These are phyloP conservation scores for Aspidiotus rigidus DNA, from an alignment of 2,888 invertebrate genomes.

Conservation along the genomic window DNA sequence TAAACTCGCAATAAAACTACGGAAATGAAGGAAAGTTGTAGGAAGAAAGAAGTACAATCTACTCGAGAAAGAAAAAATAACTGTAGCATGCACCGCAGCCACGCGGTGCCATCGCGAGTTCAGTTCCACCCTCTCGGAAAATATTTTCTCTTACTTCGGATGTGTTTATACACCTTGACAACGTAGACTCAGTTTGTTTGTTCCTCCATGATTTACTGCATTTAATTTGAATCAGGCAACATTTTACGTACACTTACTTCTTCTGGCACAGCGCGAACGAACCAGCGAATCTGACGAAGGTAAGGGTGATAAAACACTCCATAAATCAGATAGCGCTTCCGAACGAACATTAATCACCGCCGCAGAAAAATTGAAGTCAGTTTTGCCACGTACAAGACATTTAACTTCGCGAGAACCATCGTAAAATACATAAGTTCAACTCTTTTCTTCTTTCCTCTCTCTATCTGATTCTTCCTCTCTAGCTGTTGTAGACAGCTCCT, in stretches of 20 bases:
- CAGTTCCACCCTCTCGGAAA: not conserved
- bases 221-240: conserved; percentile 28
- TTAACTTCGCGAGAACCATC: not conserved
- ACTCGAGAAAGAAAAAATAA: no score
- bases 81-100: no score
- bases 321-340: conserved; percentile 30
- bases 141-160: not conserved
- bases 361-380: conserved; percentile 9
- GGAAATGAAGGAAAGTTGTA: no score
- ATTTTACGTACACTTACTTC: not conserved
- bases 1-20: no score
- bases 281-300: conserved; percentile 22
- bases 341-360: conserved; percentile 27
- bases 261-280: conserved; percentile 14
- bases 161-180: conserved; percentile 21
- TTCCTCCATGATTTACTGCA: conserved; percentile 28
- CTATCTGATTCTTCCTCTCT: not conserved
- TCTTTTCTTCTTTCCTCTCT: conserved; percentile 1
- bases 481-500: no score
- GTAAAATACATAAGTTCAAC: not conserved
- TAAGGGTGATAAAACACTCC: conserved; percentile 28
- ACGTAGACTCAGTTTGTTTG: conserved; percentile 24
- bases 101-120: not conserved
- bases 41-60: no score
- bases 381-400: conserved; percentile 4